Evolutionary conservation across 2,888 invertebrate genomes (phyloP).

Genomic region (Oasisia sp.): DNA sequence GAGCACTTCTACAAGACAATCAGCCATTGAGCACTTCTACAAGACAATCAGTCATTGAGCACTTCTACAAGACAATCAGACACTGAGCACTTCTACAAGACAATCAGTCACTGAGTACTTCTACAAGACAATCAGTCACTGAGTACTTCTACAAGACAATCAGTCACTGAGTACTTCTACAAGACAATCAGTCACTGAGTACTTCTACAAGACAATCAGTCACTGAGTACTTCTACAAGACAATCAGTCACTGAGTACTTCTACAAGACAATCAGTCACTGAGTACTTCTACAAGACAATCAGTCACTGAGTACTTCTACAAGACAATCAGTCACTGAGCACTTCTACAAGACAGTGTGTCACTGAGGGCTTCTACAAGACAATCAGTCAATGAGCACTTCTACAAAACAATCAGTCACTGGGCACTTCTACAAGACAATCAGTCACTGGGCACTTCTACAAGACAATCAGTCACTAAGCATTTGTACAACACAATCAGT

Average conservation of each 20-base stretch:
- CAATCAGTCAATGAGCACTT: background rate
- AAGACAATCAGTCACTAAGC: conserved; percentile 20
- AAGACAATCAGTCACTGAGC: conserved; percentile 22
- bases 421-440: conserved; percentile 17
- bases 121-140: background rate
- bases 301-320: conserved; percentile 84
- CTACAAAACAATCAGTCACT: conserved; percentile 8
- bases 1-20: background rate
- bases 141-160: background rate
- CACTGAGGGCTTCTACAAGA: background rate
- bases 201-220: background rate
- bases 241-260: background rate
- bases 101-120: background rate
- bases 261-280: conserved; percentile 20
- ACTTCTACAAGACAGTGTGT: background rate
- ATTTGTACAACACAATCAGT: background rate
- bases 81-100: background rate
- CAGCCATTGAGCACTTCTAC: background rate
- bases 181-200: conserved; percentile 21
- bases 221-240: background rate
- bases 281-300: conserved; percentile 18
- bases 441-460: conserved; percentile 84
- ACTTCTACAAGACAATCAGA: background rate
- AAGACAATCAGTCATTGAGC: background rate
- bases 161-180: conserved; percentile 84